These are phyloP conservation scores for Phaethornis superciliosus DNA, from an alignment of 2,113 vertebrate species.

Conservation along the genomic window DNA sequence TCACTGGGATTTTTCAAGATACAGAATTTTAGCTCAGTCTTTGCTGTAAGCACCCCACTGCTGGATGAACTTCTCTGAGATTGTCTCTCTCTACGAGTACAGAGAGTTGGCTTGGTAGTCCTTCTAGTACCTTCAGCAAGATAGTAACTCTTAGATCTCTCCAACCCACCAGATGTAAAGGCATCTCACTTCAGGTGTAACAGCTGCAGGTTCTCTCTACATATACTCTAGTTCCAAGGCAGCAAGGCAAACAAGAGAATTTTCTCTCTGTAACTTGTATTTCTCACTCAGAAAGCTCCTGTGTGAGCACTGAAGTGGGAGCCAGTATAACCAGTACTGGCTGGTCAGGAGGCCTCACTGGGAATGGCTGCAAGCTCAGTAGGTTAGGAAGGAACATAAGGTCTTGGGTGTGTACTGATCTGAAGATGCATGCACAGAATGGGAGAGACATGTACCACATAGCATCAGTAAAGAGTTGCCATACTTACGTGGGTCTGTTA, in stretches of 20 bases:
- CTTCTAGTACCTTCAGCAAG: neutral
- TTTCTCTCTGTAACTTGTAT: neutral
- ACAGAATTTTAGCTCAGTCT: neutral
- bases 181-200: neutral
- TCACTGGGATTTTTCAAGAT: neutral
- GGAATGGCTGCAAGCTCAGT: neutral
- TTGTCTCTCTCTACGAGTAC: neutral
- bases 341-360: neutral
- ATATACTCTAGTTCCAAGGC: neutral
- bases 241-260: neutral
- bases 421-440: neutral
- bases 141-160: neutral
- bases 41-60: neutral
- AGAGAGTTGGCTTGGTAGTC: neutral
- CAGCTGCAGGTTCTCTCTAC: neutral
- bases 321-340: neutral
- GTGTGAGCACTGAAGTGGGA: neutral
- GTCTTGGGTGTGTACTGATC: neutral
- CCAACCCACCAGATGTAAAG: neutral
- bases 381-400: neutral
- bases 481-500: neutral
- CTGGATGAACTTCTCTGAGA: neutral
- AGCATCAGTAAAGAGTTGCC: neutral
- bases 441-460: neutral
- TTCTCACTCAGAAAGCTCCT: neutral